Evolutionary conservation across 2,797 vertebrate genomes (phyloP).

Genomic region (Psittacula derbiana): DNA sequence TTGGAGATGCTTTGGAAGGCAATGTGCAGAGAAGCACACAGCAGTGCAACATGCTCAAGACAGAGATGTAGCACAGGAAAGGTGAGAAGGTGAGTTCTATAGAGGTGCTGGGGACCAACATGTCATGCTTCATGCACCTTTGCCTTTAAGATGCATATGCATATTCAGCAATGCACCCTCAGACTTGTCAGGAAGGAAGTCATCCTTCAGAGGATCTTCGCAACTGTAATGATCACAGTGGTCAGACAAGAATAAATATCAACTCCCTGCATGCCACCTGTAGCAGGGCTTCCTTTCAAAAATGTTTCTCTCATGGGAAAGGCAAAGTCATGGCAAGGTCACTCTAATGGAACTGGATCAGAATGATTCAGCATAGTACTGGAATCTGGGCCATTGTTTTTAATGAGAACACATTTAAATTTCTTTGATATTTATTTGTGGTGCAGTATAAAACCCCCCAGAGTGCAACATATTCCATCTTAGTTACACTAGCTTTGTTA

Average conservation of each 20-base stretch:
- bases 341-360: conserved; percentile 13
- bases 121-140: not conserved
- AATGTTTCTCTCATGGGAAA: not conserved
- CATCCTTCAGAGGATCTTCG: not conserved
- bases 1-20: not conserved
- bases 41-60: not conserved
- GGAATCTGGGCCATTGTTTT: conserved; percentile 63
- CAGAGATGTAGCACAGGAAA: accelerated
- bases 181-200: not conserved
- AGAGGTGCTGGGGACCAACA: not conserved
- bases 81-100: not conserved
- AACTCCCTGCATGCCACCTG: not conserved
- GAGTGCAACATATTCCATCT: conserved; percentile 54
- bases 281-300: not conserved
- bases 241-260: not conserved
- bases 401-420: conserved; percentile 75
- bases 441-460: conserved; percentile 41
- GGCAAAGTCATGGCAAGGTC: conserved; percentile 23
- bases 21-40: not conserved
- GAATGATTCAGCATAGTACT: conserved; percentile 50
- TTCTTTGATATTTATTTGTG: conserved; percentile 72
- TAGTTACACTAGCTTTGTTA: conserved; percentile 68
- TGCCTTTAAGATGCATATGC: not conserved
- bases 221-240: not conserved
- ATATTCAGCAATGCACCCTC: not conserved